These are phyloP conservation scores for Dysmachus trigonus DNA, from an alignment of 2,888 invertebrate genomes.

Conservation along the genomic window DNA sequence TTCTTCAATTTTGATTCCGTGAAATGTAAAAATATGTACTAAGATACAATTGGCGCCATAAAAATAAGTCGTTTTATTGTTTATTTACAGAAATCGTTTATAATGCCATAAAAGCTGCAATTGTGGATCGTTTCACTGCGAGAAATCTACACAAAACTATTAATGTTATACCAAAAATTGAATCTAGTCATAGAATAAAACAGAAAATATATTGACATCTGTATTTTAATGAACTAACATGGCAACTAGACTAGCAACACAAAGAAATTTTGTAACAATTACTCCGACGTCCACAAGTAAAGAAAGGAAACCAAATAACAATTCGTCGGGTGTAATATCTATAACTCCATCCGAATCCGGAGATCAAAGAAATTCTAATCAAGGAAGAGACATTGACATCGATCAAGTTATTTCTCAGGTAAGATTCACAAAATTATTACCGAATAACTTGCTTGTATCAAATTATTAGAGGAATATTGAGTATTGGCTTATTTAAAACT, in stretches of 20 bases:
- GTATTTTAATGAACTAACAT: conserved; percentile 52
- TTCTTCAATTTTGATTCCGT: neutral
- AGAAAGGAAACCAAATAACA: conserved; percentile 1
- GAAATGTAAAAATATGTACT: neutral
- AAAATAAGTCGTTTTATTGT: neutral
- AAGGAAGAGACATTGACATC: conserved; percentile 51
- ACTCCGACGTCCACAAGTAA: conserved; percentile 52
- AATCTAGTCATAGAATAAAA: neutral
- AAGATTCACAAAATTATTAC: conserved; percentile 5
- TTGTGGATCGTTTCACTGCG: neutral
- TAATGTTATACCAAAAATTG: neutral
- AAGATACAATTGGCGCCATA: neutral
- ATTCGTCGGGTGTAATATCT: conserved; percentile 42
- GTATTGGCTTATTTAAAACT: no score
- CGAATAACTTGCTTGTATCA: neutral
- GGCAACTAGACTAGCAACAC: conserved; percentile 62
- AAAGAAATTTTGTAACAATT: conserved; percentile 61
- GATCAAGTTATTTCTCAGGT: conserved; percentile 61
- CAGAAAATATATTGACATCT: neutral
- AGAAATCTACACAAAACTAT: neutral
- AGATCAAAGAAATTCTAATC: conserved; percentile 43
- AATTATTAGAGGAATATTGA: neutral
- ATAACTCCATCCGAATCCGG: conserved; percentile 42
- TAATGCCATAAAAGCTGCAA: neutral
- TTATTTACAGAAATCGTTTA: neutral